Evolutionary conservation across 2,113 vertebrate genomes (phyloP).

Genomic region (Emydura subglobosa): DNA sequence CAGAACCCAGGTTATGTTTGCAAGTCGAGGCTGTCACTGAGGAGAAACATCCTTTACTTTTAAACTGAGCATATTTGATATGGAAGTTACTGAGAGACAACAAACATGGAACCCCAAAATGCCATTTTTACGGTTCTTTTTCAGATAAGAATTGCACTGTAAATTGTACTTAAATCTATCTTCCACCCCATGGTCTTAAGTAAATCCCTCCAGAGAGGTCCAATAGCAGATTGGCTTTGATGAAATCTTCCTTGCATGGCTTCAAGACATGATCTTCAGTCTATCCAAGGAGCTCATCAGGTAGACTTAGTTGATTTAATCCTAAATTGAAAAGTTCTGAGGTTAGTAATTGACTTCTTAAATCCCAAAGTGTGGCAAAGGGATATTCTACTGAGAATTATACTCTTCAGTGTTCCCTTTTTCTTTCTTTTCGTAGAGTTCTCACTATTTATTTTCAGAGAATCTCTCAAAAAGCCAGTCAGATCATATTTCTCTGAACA

Average conservation of each 20-base stretch:
- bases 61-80: background rate
- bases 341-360: background rate
- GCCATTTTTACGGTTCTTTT: background rate
- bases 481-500: background rate
- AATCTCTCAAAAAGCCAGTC: background rate
- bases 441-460: background rate
- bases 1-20: background rate
- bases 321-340: background rate
- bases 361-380: background rate
- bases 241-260: conserved; percentile 22
- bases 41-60: background rate
- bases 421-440: background rate
- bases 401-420: background rate
- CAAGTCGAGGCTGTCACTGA: background rate
- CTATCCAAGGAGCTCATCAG: background rate
- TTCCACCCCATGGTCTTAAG: background rate
- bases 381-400: background rate
- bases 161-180: conserved; percentile 34
- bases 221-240: background rate
- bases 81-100: background rate
- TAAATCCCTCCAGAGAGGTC: conserved; percentile 4
- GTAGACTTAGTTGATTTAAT: background rate
- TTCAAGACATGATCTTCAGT: background rate
- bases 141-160: background rate
- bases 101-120: background rate